phyloP scores from a whole-genome alignment of 2,113 vertebrate species.

The Sceloporus tristichus region DNA sequence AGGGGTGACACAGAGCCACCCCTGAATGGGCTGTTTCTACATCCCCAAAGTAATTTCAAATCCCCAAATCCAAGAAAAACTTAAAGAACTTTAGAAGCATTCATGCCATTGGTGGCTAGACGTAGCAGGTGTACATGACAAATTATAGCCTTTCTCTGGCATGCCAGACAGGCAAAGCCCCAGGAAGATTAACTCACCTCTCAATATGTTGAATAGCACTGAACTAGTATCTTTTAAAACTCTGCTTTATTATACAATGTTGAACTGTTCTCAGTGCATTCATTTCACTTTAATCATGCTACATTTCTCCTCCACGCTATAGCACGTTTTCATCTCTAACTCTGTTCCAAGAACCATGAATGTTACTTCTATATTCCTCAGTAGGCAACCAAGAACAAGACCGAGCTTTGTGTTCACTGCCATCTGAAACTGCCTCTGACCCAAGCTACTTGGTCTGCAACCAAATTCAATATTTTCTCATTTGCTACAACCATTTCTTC shows the following conservation, averaged over 20 bases:
- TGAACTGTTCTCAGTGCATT: neutral
- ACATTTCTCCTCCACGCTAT: neutral
- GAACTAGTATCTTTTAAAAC: neutral
- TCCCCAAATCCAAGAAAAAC: neutral
- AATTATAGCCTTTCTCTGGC: too few species aligned
- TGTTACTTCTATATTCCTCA: constrained; percentile 23
- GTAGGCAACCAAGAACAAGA: constrained; percentile 5
- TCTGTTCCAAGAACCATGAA: constrained; percentile 17
- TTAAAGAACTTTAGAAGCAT: neutral
- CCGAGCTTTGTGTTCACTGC: constrained; percentile 11
- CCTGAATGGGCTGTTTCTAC: too few species aligned
- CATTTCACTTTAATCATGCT: neutral
- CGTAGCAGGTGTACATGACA: neutral
- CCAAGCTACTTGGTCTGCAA: constrained; percentile 3
- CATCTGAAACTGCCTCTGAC: constrained; percentile 3
- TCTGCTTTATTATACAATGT: neutral
- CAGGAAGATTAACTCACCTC: neutral
- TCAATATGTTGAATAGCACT: neutral
- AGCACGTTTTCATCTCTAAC: constrained; percentile 27
- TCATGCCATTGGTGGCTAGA: neutral
- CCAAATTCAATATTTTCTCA: constrained; percentile 16
- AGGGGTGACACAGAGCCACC: too few species aligned
- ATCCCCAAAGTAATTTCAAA: neutral
- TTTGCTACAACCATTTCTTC: constrained; percentile 20
- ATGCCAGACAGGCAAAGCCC: neutral